A percentile compares a stretch with the other conserved stretches of the same genome.
Evolutionary conservation across 2,888 invertebrate genomes (phyloP).

Genomic region (Yponomeuta cagnagella): DNA sequence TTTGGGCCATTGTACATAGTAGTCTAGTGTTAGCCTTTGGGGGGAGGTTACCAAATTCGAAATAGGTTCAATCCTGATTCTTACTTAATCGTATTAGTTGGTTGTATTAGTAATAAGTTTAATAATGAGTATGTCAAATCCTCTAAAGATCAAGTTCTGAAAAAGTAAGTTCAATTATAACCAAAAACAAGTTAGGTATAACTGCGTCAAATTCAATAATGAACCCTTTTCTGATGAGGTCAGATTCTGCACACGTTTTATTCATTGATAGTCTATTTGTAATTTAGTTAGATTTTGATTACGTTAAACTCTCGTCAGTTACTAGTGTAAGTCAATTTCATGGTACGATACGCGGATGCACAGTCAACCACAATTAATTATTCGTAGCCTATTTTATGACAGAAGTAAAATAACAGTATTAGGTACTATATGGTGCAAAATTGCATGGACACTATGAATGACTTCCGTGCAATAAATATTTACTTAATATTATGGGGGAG

Average conservation of each 20-base stretch:
- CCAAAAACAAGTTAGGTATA: not conserved
- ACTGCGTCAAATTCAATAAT: not conserved
- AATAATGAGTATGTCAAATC: not conserved
- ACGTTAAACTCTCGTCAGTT: no score
- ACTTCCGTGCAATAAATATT: no score
- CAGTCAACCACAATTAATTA: no score
- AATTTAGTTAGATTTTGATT: no score
- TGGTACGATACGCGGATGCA: no score
- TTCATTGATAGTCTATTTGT: not conserved
- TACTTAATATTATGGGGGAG: no score
- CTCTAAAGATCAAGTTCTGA: not conserved
- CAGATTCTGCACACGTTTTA: not conserved
- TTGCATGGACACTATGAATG: no score
- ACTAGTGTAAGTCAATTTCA: no score
- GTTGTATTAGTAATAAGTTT: not conserved
- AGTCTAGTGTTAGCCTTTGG: not conserved
- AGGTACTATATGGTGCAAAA: no score
- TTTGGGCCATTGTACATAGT: not conserved
- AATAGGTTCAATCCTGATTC: not conserved
- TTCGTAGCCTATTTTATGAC: no score
- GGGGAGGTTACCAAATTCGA: not conserved
- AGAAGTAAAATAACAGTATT: no score
- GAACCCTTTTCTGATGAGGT: not conserved
- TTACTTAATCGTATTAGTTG: not conserved
- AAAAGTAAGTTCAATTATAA: not conserved